A percentile compares a stretch with the other conserved stretches of the same genome.
phyloP scores from a whole-genome alignment of 2,113 vertebrate species.

The Protomyctophum bolini region DNA sequence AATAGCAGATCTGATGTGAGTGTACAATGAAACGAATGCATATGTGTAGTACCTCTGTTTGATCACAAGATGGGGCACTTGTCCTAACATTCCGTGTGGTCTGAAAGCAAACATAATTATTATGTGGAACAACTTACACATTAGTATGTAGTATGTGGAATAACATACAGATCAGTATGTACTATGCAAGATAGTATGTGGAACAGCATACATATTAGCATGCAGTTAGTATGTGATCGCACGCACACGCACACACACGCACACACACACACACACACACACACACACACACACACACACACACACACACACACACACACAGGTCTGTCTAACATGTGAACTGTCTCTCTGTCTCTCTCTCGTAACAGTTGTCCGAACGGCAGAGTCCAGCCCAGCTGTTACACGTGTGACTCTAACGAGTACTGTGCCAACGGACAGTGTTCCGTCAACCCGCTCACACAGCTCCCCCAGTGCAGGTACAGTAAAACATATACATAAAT shows the following conservation, averaged over 20 bases:
- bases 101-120: no score
- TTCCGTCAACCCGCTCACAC: slow-evolving; percentile 79
- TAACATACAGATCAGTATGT: no score
- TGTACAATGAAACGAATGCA: no score
- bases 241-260: neutral
- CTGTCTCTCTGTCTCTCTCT: neutral
- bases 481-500: slow-evolving; percentile 17
- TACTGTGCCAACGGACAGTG: slow-evolving; percentile 93
- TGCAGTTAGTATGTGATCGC: no score
- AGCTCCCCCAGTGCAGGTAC: slow-evolving; percentile 90
- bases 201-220: no score
- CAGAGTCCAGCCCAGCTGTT: slow-evolving; percentile 87
- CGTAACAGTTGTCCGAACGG: slow-evolving; percentile 83
- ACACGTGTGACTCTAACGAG: slow-evolving; percentile 83
- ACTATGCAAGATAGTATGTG: no score
- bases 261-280: neutral
- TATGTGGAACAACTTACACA: no score
- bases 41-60: no score
- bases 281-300: neutral
- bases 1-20: no score
- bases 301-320: neutral
- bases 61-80: no score
- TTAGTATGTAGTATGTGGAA: no score
- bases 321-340: neutral
- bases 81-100: no score